Conservation (phyloP, 2,797 vertebrate species). For the Chloroceryle inda region DNA sequence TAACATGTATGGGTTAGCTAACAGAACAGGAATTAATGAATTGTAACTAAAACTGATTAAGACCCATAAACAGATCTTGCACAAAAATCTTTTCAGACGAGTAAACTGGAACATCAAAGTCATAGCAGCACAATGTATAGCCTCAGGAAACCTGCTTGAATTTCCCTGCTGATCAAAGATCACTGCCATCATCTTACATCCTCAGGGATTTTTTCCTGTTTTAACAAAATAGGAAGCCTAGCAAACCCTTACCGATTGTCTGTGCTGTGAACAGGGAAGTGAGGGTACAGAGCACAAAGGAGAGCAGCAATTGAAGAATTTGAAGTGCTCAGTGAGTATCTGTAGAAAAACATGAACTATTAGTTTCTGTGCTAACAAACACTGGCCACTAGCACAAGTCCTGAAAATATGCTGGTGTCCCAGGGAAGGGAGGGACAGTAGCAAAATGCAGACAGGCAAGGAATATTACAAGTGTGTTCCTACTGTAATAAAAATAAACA, state of each 20-base stretch:
- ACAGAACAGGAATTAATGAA: not conserved
- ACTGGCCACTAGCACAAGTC: too few relatives aligned
- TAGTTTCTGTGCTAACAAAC: not conserved
- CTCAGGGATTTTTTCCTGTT: not conserved
- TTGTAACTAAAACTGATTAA: not conserved
- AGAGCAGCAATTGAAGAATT: conserved; percentile 96
- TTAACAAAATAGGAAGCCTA: not conserved
- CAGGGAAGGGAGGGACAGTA: not conserved
- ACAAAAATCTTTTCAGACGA: not conserved
- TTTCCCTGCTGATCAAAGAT: not conserved
- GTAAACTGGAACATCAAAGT: not conserved
- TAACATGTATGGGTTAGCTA: not conserved
- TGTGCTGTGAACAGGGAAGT: conserved; percentile 96
- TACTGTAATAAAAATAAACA: not conserved
- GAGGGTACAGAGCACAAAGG: conserved; percentile 96
- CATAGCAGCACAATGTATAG: not conserved
- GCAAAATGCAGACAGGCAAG: not conserved
- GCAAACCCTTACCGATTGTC: conserved; percentile 90
- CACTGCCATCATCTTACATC: not conserved
- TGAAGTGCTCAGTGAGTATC: conserved; percentile 95
- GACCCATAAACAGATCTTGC: not conserved
- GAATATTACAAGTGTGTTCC: not conserved
- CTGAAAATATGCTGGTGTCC: not conserved
- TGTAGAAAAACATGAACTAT: conserved; percentile 47
- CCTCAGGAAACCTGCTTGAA: not conserved